phyloP scores from a whole-genome alignment of 2,888 invertebrate genomes.

The Lasioglossum villosulum region DNA sequence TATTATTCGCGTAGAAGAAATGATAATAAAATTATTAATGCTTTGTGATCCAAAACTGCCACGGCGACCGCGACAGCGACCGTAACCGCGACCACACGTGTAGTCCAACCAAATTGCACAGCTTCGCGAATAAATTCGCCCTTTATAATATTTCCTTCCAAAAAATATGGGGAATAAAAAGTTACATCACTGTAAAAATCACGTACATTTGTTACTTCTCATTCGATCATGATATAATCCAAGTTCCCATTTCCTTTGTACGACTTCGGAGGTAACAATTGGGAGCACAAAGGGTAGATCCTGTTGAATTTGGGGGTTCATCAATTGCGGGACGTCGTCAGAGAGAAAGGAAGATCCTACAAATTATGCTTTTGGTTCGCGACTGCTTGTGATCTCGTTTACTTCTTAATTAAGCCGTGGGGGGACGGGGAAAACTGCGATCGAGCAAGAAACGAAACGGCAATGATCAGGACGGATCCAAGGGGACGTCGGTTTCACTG shows the following conservation, averaged over 20 bases:
- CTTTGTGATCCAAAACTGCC: background rate
- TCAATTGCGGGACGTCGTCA: too few species aligned
- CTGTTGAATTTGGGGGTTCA: too few species aligned
- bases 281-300: too few species aligned
- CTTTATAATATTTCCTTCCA: too few species aligned
- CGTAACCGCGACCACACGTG: background rate
- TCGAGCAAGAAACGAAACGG: conserved; percentile 7
- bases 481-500: conserved; percentile 1
- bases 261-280: too few species aligned
- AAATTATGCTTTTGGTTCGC: background rate
- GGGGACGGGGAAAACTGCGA: background rate
- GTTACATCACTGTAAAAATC: too few species aligned
- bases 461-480: conserved; percentile 16
- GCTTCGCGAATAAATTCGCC: background rate
- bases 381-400: conserved; percentile 11
- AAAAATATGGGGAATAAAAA: too few species aligned
- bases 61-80: background rate
- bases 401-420: conserved; percentile 29
- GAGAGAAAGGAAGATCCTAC: background rate
- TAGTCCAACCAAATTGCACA: background rate
- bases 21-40: background rate
- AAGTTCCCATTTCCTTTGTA: too few species aligned
- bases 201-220: too few species aligned
- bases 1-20: background rate
- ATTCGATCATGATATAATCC: too few species aligned